Percentiles rank a stretch among this genome's conserved stretches.
These are phyloP conservation scores for Drosophila austrosaltans DNA, from an alignment of 2,888 invertebrate genomes.

Conservation along the genomic window DNA sequence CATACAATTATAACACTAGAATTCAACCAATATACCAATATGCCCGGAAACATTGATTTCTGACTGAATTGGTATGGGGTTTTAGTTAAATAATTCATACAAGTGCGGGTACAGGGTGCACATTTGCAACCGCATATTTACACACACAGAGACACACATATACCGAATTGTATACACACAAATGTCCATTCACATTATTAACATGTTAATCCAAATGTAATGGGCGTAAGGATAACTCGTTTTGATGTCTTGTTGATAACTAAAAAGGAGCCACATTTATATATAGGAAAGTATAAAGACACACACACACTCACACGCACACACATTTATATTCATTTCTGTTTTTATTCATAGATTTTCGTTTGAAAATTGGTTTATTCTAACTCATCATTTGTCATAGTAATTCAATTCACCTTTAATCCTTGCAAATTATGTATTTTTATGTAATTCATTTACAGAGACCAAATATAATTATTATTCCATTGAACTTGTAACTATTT, in stretches of 20 bases:
- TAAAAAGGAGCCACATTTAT: slow-evolving; percentile 14
- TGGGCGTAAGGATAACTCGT: slow-evolving; percentile 71
- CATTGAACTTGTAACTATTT: too few relatives aligned
- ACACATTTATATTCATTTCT: neutral
- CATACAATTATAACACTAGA: slow-evolving; percentile 73
- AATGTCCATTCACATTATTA: slow-evolving; percentile 56
- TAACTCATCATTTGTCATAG: too few relatives aligned
- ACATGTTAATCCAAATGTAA: slow-evolving; percentile 76
- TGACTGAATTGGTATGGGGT: slow-evolving; percentile 15
- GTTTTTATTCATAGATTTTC: neutral
- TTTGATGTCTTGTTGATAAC: slow-evolving; percentile 48
- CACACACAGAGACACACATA: slow-evolving; percentile 2
- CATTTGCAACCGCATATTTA: slow-evolving; percentile 19
- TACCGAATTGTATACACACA: slow-evolving; percentile 13
- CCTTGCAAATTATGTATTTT: too few relatives aligned
- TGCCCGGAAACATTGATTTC: slow-evolving; percentile 53
- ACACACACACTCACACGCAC: neutral
- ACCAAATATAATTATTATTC: too few relatives aligned
- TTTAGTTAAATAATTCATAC: slow-evolving; percentile 47
- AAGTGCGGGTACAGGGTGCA: slow-evolving; percentile 22
- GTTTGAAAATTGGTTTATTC: neutral
- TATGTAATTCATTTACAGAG: too few relatives aligned
- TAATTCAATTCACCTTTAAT: too few relatives aligned
- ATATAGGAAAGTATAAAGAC: slow-evolving; percentile 4
- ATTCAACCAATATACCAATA: slow-evolving; percentile 43